These are phyloP conservation scores for Colaptes auratus DNA, from an alignment of 2,113 vertebrate species.

Conservation along the genomic window DNA sequence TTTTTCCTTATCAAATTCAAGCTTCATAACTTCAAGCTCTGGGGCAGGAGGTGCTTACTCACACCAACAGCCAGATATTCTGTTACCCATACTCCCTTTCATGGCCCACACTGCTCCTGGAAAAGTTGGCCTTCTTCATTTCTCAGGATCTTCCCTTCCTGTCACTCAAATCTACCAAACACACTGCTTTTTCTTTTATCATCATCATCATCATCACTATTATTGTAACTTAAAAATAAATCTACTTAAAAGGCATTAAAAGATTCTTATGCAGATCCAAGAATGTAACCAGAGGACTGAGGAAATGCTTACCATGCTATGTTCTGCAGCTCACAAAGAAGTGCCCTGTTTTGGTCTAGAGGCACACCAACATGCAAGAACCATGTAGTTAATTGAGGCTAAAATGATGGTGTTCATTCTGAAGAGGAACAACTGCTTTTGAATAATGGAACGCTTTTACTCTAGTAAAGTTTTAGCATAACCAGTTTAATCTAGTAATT, in stretches of 20 bases:
- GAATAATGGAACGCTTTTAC: background rate
- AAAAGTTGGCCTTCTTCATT: background rate
- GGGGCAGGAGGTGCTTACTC: background rate
- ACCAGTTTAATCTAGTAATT: background rate
- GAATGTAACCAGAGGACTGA: background rate
- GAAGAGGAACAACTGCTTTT: background rate
- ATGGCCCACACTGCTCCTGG: background rate
- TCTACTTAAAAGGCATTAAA: background rate
- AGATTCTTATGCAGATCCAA: background rate
- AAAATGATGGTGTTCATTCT: background rate
- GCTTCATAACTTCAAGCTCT: background rate
- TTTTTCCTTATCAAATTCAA: background rate
- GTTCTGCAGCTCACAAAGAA: background rate
- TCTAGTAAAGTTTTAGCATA: background rate
- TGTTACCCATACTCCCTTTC: background rate
- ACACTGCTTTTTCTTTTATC: background rate
- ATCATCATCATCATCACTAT: no score
- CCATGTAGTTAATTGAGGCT: background rate
- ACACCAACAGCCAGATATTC: background rate
- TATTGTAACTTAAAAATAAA: background rate
- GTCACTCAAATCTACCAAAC: background rate
- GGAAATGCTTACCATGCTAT: background rate
- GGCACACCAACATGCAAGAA: background rate
- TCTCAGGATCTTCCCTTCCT: background rate
- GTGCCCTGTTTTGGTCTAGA: background rate